A percentile compares a stretch with the other conserved stretches of the same genome.
Evolutionary conservation across 2,888 invertebrate genomes (phyloP).

Genomic region (Andrena minutula): DNA sequence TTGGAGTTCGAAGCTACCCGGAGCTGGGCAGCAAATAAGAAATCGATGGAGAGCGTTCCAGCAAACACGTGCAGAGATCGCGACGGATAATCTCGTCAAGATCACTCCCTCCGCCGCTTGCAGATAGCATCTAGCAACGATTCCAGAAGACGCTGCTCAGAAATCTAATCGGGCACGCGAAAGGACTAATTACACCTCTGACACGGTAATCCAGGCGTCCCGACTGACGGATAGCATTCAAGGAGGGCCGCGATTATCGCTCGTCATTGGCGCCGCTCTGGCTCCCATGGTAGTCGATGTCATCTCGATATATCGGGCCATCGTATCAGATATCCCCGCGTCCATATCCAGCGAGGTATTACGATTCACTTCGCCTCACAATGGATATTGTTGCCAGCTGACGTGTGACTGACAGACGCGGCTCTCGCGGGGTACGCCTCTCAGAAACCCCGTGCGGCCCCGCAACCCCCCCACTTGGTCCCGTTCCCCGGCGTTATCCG

Average conservation of each 20-base stretch:
- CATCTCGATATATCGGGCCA: constrained; percentile 77
- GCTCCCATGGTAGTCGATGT: constrained; percentile 75
- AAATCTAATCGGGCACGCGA: constrained; percentile 46
- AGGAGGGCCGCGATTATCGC: constrained; percentile 67
- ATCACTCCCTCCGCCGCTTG: neutral
- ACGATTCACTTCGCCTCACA: constrained; percentile 75
- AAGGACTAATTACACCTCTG: constrained; percentile 56
- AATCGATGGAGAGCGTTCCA: neutral
- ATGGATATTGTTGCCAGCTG: constrained; percentile 76
- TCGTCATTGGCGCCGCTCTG: constrained; percentile 61
- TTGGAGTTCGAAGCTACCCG: neutral
- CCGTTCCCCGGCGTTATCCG: constrained; percentile 63
- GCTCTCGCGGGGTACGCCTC: constrained; percentile 65
- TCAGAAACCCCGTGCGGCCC: constrained; percentile 34
- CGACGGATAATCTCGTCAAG: constrained; percentile 27
- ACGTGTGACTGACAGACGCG: constrained; percentile 77
- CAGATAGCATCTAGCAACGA: constrained; percentile 1
- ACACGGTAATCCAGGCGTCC: constrained; percentile 46
- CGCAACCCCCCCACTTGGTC: constrained; percentile 12
- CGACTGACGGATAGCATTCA: constrained; percentile 64
- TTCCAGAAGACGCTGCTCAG: constrained; percentile 30
- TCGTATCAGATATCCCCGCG: constrained; percentile 74
- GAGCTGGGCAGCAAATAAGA: neutral
- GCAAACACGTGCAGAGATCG: constrained; percentile 14
- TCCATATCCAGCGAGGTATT: constrained; percentile 75